phyloP scores from a whole-genome alignment of 2,113 vertebrate genomes.

The Natator depressus region DNA sequence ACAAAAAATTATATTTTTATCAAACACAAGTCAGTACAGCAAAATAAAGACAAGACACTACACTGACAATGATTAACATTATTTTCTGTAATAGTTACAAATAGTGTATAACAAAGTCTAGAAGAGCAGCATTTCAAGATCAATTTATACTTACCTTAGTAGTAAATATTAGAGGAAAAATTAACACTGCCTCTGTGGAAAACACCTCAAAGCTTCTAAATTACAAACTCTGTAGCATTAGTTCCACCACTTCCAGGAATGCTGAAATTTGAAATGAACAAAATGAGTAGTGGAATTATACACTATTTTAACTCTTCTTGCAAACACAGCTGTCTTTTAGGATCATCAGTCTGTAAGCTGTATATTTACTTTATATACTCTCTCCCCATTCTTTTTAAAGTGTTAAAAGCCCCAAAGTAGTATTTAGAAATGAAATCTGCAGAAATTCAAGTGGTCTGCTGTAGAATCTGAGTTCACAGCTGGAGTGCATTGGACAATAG shows the following conservation, averaged over 20 bases:
- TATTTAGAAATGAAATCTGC: neutral
- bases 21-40: neutral
- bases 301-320: neutral
- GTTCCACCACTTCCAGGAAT: neutral
- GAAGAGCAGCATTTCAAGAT: neutral
- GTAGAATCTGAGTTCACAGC: neutral
- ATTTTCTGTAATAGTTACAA: no score
- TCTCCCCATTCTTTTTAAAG: no score
- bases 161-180: constrained; percentile 34
- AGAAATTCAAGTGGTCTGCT: neutral
- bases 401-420: neutral
- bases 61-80: neutral
- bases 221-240: neutral
- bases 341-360: neutral
- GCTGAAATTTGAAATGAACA: neutral
- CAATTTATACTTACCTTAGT: constrained; percentile 23
- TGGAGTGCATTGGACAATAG: neutral
- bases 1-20: neutral
- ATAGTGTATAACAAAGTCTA: neutral
- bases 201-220: constrained; percentile 12
- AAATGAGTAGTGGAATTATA: neutral
- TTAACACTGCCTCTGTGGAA: constrained; percentile 24
- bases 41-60: neutral
- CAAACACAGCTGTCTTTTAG: neutral
- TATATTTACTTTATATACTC: no score